Conservation (phyloP, 2,888 invertebrate genomes). For the Stramonita haemastoma region DNA sequence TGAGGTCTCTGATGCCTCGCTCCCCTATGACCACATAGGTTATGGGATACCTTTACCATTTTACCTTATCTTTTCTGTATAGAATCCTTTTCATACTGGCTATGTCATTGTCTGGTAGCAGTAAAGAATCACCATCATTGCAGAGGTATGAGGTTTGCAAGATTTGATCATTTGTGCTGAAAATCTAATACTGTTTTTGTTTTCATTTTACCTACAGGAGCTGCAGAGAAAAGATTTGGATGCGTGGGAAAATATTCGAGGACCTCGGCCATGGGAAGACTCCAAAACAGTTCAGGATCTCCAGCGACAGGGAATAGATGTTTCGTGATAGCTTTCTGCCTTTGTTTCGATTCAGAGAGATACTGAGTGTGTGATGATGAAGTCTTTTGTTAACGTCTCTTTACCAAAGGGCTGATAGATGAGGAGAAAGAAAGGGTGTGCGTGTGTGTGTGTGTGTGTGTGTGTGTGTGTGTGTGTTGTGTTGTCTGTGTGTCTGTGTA, state of each 20-base stretch:
- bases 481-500: not conserved
- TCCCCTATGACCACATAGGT: too few relatives aligned
- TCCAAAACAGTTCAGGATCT: slow-evolving; percentile 63
- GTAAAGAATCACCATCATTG: too few relatives aligned
- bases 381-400: not conserved
- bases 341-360: not conserved
- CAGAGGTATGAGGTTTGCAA: too few relatives aligned
- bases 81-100: too few relatives aligned
- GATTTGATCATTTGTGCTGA: too few relatives aligned
- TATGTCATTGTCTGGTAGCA: too few relatives aligned
- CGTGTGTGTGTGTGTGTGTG: not conserved
- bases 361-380: not conserved
- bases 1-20: too few relatives aligned
- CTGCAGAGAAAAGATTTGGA: slow-evolving; percentile 83
- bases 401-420: not conserved
- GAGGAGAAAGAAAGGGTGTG: not conserved
- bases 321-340: too few relatives aligned
- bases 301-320: slow-evolving; percentile 44
- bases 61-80: too few relatives aligned
- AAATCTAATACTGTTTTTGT: not conserved
- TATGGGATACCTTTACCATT: too few relatives aligned
- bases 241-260: slow-evolving; percentile 90
- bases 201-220: slow-evolving; percentile 54
- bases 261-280: slow-evolving; percentile 91
- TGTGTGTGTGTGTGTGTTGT: not conserved